phyloP scores from a whole-genome alignment of 2,888 invertebrate species.

The Pecten maximus region DNA sequence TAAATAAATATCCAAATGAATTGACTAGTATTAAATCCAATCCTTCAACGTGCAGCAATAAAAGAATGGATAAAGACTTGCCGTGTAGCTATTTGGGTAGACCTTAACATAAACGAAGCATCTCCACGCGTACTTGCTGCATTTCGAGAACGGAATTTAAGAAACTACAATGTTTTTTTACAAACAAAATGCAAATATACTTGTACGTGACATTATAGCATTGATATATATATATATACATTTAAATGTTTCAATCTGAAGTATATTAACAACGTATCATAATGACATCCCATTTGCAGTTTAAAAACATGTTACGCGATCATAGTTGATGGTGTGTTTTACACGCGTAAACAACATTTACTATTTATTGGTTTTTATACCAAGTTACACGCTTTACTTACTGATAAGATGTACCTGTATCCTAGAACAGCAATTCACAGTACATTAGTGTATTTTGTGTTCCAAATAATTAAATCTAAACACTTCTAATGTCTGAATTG shows the following conservation, averaged over 20 bases:
- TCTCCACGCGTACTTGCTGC: not conserved
- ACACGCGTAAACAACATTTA: too few species aligned
- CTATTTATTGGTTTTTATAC: too few species aligned
- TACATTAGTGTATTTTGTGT: too few species aligned
- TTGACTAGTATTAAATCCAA: slow-evolving; percentile 11
- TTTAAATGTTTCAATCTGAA: not conserved
- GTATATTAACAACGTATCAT: not conserved
- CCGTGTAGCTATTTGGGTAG: not conserved
- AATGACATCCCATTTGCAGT: not conserved
- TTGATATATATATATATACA: too few species aligned
- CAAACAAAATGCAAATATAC: not conserved
- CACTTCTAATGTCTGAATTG: too few species aligned
- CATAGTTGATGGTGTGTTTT: not conserved
- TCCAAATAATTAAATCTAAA: too few species aligned
- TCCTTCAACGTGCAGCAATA: not conserved
- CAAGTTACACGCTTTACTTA: too few species aligned
- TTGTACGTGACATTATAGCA: too few species aligned
- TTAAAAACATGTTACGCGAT: not conserved
- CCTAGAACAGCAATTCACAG: not conserved
- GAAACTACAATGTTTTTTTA: not conserved
- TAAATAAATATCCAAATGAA: slow-evolving; percentile 20
- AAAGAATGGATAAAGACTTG: not conserved
- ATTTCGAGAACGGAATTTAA: not conserved
- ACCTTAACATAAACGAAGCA: not conserved
- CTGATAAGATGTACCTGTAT: not conserved